Evolutionary conservation across 2,113 vertebrate genomes (phyloP).

Genomic region (Sebastes schlegelii): DNA sequence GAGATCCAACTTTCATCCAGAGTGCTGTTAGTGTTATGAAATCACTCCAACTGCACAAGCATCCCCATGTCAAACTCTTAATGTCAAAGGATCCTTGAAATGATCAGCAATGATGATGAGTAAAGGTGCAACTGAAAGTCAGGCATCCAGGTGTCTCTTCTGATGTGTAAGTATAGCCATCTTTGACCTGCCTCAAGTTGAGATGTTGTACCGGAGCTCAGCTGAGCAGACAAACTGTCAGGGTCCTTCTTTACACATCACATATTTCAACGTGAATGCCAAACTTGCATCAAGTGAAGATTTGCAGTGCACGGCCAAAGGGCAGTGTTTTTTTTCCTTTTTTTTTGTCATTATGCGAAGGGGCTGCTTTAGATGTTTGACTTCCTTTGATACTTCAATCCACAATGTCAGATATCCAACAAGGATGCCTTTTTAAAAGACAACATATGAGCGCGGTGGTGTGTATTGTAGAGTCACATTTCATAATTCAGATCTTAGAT

Average conservation of each 20-base stretch:
- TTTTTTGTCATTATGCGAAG: background rate
- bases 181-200: background rate
- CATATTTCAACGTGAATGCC: background rate
- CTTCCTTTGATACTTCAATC: slow-evolving; percentile 11
- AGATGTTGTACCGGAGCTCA: background rate
- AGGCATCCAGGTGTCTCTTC: background rate
- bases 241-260: background rate
- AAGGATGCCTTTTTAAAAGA: background rate
- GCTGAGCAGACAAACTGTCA: background rate
- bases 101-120: background rate
- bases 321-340: background rate
- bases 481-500: background rate
- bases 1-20: background rate
- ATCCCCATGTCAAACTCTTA: background rate
- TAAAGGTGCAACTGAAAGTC: background rate
- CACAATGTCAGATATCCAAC: slow-evolving; percentile 1
- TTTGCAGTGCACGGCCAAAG: fast-evolving
- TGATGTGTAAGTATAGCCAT: background rate
- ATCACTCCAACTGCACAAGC: slow-evolving; percentile 6
- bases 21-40: background rate
- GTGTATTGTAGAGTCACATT: background rate
- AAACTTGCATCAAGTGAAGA: slow-evolving; percentile 27
- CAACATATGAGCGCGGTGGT: background rate
- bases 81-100: background rate
- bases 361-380: slow-evolving; percentile 10